A percentile compares a stretch with the other conserved stretches of the same genome.
Evolutionary conservation across 1,140 invertebrate species (phyloP).

Genomic region (Cotesia glomerata): DNA sequence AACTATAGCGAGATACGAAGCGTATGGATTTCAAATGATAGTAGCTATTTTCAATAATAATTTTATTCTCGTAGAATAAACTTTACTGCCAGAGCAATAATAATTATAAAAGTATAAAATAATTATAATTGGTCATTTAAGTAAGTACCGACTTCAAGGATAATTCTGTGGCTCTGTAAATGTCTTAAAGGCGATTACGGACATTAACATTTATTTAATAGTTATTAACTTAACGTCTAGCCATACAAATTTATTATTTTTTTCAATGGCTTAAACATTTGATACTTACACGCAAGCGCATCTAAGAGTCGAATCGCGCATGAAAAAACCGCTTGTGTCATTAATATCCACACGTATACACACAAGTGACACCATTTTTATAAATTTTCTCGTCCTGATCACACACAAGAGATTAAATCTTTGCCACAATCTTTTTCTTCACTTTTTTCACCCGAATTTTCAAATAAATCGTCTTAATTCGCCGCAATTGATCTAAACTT

Average conservation of each 20-base stretch:
- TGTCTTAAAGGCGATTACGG: neutral
- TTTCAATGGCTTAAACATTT: neutral
- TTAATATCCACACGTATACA: neutral
- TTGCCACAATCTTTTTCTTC: neutral
- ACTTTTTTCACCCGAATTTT: neutral
- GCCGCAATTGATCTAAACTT: no score
- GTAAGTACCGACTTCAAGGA: no score
- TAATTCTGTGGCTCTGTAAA: no score
- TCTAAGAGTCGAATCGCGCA: neutral
- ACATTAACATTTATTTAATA: neutral
- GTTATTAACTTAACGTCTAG: neutral
- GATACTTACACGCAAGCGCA: neutral
- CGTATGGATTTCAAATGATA: constrained; percentile 18
- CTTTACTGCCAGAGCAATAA: no score
- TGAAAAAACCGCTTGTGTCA: neutral
- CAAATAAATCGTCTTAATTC: neutral
- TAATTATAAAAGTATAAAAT: no score
- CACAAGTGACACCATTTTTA: neutral
- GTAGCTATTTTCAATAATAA: neutral
- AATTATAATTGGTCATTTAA: no score
- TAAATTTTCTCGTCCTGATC: neutral
- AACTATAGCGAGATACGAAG: neutral
- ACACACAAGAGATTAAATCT: neutral
- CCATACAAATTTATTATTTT: neutral
- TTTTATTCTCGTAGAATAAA: no score